Evolutionary conservation across 2,113 vertebrate genomes (phyloP), one percentile per base, ranked within the genome.

Genomic region (Cisticola juncidis): DNA sequence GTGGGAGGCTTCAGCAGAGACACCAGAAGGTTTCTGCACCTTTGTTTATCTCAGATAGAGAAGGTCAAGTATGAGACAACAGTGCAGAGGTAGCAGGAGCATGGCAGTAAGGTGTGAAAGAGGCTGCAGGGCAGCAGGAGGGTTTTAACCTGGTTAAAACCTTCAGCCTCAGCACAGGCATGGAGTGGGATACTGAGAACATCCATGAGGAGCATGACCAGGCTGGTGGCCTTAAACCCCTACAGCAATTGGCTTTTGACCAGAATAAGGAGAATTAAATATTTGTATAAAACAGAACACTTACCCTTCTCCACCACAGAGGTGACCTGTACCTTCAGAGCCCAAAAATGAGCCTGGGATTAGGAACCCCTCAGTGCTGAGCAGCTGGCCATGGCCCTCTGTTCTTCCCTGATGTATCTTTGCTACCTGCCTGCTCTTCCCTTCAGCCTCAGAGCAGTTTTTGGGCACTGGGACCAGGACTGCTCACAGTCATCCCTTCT

Each of bases 361-460:
- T 11, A 35, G 35, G 38, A 80, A 40, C 1, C 4, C 3, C 4
- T 53, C 7, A 0, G 20, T 21, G 45, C 44, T 56, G 53, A 57
- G 26, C 26, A 33, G 19, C 70, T 33, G 44, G 5, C 11, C 47
- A 54, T 4, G 11, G 17, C 25, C 14, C 20, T 81, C 33, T 73
- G 35, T 9, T 42, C 31, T 54, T 48, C 42, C 25, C 25, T 66
- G 31, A 1, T 1, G 1, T 6, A 3, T 6, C 58, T 92, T 62
- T 70, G 42, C 31, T 40, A 3, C 72, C 44, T 86, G 11, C 4
- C 31, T 47, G 35, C 60, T 84, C 51, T 35, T 89, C 5, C 9
- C 66, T 47, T 80, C 57, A 51, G n/a, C 53, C 22, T 86, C 24
- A 11, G 62, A 57, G 44, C 19, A 51, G 44, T 2, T 80, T 82